phyloP scores from a whole-genome alignment of 1,140 invertebrate genomes.

The Leguminivora glycinivorella region DNA sequence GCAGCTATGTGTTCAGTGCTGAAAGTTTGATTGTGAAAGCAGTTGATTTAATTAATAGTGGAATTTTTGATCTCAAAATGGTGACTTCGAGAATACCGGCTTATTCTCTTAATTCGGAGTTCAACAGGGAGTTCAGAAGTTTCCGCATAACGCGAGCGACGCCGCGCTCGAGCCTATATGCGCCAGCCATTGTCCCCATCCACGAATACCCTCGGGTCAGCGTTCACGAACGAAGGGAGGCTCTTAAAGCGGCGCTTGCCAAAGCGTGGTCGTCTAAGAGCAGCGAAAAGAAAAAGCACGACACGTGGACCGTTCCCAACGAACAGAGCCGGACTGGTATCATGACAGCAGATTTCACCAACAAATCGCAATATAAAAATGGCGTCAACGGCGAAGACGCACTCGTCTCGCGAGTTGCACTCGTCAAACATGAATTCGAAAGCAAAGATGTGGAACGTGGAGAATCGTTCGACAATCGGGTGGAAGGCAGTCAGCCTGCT shows the following conservation, averaged over 20 bases:
- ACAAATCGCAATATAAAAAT: slow-evolving; percentile 56
- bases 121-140: slow-evolving; percentile 80
- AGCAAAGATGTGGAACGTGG: slow-evolving; percentile 60
- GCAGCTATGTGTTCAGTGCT: slow-evolving; percentile 73
- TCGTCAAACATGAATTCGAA: slow-evolving; percentile 71
- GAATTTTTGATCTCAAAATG: slow-evolving; percentile 79
- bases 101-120: slow-evolving; percentile 79
- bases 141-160: slow-evolving; percentile 76
- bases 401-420: slow-evolving; percentile 61
- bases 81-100: slow-evolving; percentile 79
- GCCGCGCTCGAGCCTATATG: slow-evolving; percentile 68
- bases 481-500: slow-evolving; percentile 55
- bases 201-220: slow-evolving; percentile 77
- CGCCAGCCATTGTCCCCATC: slow-evolving; percentile 75
- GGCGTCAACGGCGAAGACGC: slow-evolving; percentile 51
- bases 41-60: slow-evolving; percentile 53
- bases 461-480: slow-evolving; percentile 52
- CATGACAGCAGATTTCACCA: slow-evolving; percentile 58
- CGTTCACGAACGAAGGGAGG: slow-evolving; percentile 74
- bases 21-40: slow-evolving; percentile 61
- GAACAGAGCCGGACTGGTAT: slow-evolving; percentile 63
- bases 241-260: slow-evolving; percentile 74
- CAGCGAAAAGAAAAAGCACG: slow-evolving; percentile 74
- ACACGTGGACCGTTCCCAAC: slow-evolving; percentile 71
- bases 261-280: slow-evolving; percentile 78